Evolutionary conservation across 2,113 vertebrate genomes (phyloP), one percentile per base, ranked within the genome.

Genomic region (Macquaria australasica): DNA sequence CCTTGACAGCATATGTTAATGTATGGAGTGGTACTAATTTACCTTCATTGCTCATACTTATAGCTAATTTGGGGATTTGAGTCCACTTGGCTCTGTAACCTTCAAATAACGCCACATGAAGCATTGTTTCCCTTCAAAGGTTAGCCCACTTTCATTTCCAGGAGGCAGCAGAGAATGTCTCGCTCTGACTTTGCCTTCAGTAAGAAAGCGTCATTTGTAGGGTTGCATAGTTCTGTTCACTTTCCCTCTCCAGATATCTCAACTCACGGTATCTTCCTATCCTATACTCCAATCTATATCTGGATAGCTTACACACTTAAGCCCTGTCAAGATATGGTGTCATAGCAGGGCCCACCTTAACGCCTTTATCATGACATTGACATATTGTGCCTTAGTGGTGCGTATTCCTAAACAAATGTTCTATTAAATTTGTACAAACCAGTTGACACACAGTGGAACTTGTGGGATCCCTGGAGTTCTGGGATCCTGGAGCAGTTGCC

Each of bases 1-100:
- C 79, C 87, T 82, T 83, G 70, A 69, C 14, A 15, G 39, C 68
- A 78, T 45, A 28, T 64, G 43, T 21, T 43, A 78, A 43, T 60
- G 48, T 60, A 66, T 34, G 20, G 37, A 79, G 51, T n/a, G 43
- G 64, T 23, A 11, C 69, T 37, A 18, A 21, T 64, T 34, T 34
- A 64, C 67, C 77, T 45, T 45, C 14, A 21, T n/a, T 23, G 58
- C 53, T 3, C 25, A 69, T 51, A 56, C 7, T 12, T 63, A 2
- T 3, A 7, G 23, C 2, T 79, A 58, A 50, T 59, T 66, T 41
- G 50, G 50, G 55, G 43, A 53, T 81, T 60, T 82, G 21, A 68
- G 28, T 58, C 51, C 43, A 37, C 55, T 18, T n/a, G 21, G 31
- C 56, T 37, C 51, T 34, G 23, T 11, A 34, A 77, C 50, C 50